Conservation (phyloP, 2,888 invertebrate species). For the Antheraea yamamai region DNA sequence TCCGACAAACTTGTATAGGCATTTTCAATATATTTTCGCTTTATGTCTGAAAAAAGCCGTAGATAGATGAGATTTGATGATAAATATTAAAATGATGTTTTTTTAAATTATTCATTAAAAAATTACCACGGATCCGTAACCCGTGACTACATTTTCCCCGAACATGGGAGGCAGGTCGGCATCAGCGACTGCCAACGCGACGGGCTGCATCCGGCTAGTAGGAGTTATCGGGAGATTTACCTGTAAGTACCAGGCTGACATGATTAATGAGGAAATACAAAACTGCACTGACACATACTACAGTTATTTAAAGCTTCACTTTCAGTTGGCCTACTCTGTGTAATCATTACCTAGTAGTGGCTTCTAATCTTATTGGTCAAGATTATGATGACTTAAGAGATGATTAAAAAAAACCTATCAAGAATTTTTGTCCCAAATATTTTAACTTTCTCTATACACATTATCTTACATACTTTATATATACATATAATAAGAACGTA, state of each 20-base stretch:
- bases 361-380: neutral
- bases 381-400: too few species aligned
- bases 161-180: conserved; percentile 54
- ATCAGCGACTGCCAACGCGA: conserved; percentile 50
- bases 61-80: too few species aligned
- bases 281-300: neutral
- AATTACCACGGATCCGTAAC: conserved; percentile 72
- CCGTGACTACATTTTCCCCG: conserved; percentile 72
- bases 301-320: neutral
- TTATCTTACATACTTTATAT: too few species aligned
- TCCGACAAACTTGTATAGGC: neutral
- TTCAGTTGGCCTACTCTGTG: neutral
- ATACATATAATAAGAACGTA: too few species aligned
- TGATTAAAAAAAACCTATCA: too few species aligned
- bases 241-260: conserved; percentile 14
- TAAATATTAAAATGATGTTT: too few species aligned
- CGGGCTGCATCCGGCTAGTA: conserved; percentile 54
- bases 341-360: neutral
- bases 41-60: too few species aligned
- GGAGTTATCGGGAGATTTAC: conserved; percentile 53
- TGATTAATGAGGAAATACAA: neutral
- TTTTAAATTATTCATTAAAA: neutral
- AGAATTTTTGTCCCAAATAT: too few species aligned
- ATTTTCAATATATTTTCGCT: too few species aligned
- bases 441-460: too few species aligned